These are phyloP conservation scores for Drosophila paucipuncta DNA, from an alignment of 2,888 invertebrate species.

Conservation along the genomic window DNA sequence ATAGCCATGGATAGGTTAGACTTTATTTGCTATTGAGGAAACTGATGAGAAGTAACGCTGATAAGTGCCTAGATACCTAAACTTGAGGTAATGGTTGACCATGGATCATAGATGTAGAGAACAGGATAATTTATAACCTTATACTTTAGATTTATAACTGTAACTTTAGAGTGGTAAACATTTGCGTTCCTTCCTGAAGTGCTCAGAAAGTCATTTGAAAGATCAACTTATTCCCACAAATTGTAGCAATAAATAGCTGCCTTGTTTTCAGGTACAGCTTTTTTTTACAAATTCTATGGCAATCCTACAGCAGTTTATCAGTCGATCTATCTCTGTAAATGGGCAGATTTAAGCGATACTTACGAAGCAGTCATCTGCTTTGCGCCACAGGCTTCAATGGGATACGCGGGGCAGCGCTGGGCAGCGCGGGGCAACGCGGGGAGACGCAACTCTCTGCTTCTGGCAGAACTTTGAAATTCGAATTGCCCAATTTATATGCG, in stretches of 20 bases:
- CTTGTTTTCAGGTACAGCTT: background rate
- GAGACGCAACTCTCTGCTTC: conserved; percentile 15
- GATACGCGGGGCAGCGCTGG: background rate
- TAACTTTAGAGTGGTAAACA: background rate
- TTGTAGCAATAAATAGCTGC: background rate
- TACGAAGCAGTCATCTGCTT: conserved; percentile 8
- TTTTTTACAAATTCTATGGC: background rate
- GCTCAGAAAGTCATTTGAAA: background rate
- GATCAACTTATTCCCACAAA: background rate
- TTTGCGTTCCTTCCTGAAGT: background rate
- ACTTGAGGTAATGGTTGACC: background rate
- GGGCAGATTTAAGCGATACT: conserved; percentile 46
- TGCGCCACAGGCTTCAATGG: conserved; percentile 3
- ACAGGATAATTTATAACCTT: background rate
- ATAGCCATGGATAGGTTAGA: too few species aligned
- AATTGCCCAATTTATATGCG: conserved; percentile 73
- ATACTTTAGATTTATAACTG: background rate
- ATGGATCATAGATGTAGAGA: background rate
- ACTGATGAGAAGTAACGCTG: background rate
- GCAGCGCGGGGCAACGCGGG: background rate
- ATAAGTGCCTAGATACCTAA: background rate
- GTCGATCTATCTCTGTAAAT: conserved; percentile 32
- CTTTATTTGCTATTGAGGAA: background rate
- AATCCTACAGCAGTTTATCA: conserved; percentile 18
- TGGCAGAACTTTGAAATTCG: conserved; percentile 47